A percentile compares a stretch with the other conserved stretches of the same genome.
These are phyloP conservation scores for Paramisgurnus dabryanus DNA, from an alignment of 2,113 vertebrate species.

Conservation along the genomic window DNA sequence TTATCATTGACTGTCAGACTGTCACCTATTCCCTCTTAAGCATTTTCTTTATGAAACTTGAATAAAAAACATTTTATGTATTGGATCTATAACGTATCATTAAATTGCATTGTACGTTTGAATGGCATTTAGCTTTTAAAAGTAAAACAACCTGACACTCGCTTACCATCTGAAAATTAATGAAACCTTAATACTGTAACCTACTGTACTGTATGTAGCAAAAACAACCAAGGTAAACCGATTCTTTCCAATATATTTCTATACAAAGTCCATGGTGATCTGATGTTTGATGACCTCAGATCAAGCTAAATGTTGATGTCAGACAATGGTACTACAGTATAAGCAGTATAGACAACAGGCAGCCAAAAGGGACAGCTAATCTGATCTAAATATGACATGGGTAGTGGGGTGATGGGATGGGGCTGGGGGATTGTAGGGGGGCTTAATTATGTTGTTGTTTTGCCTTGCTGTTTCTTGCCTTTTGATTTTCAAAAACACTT, in stretches of 20 bases:
- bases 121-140: background rate
- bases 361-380: conserved; percentile 49
- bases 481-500: background rate
- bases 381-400: conserved; percentile 51
- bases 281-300: background rate
- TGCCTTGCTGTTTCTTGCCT: conserved; percentile 14
- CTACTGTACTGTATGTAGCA: no score
- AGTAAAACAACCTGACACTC: background rate
- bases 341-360: conserved; percentile 48
- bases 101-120: background rate
- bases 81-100: background rate
- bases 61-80: background rate
- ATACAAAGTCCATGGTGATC: background rate
- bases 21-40: background rate
- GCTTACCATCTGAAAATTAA: background rate
- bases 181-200: no score
- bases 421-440: background rate
- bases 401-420: background rate
- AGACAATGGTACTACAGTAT: conserved; percentile 46
- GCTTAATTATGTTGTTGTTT: conserved; percentile 46
- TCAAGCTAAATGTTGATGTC: conserved; percentile 38
- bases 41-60: background rate
- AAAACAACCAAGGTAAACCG: no score
- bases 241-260: background rate
- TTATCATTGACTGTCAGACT: background rate